Percentiles rank a stretch among this genome's conserved stretches.
Conservation (phyloP, 2,888 invertebrate genomes). For the Drosophila incognita region DNA sequence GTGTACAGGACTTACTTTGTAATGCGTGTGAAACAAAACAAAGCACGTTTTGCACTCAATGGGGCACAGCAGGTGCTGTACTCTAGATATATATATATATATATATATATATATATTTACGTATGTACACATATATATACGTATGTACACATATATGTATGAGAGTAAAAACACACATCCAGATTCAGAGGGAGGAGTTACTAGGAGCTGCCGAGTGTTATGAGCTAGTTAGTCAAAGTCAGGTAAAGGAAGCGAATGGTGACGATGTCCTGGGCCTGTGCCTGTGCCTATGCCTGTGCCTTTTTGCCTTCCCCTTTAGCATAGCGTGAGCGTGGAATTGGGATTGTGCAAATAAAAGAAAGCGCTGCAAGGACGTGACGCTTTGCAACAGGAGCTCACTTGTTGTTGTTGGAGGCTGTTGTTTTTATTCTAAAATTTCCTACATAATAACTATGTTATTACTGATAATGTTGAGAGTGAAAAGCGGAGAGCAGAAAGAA, state of each 20-base stretch:
- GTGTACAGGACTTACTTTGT: constrained; percentile 59
- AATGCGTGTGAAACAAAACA: constrained; percentile 66
- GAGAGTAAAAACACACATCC: not conserved
- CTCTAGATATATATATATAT: constrained; percentile 12
- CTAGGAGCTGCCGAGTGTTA: constrained; percentile 48
- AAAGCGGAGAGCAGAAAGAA: constrained; percentile 27
- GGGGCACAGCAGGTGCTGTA: constrained; percentile 62
- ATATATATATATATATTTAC: too few relatives aligned
- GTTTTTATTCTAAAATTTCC: constrained; percentile 17
- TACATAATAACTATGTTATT: constrained; percentile 14
- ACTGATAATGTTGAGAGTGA: constrained; percentile 16
- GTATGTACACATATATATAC: too few relatives aligned
- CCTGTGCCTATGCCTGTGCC: not conserved
- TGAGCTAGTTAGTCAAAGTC: constrained; percentile 68
- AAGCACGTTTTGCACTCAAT: constrained; percentile 71
- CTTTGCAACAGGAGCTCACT: constrained; percentile 28
- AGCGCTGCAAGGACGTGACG: constrained; percentile 58
- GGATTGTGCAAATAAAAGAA: constrained; percentile 43
- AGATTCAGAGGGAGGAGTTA: constrained; percentile 7
- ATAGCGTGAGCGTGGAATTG: not conserved
- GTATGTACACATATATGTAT: not conserved
- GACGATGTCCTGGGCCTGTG: not conserved
- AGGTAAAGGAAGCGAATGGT: constrained; percentile 33
- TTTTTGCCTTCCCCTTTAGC: not conserved
- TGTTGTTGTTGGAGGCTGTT: not conserved